Percentiles rank a stretch among this genome's conserved stretches.
These are phyloP conservation scores for Pediacus dermestoides DNA, from an alignment of 2,888 invertebrate genomes.

Conservation along the genomic window DNA sequence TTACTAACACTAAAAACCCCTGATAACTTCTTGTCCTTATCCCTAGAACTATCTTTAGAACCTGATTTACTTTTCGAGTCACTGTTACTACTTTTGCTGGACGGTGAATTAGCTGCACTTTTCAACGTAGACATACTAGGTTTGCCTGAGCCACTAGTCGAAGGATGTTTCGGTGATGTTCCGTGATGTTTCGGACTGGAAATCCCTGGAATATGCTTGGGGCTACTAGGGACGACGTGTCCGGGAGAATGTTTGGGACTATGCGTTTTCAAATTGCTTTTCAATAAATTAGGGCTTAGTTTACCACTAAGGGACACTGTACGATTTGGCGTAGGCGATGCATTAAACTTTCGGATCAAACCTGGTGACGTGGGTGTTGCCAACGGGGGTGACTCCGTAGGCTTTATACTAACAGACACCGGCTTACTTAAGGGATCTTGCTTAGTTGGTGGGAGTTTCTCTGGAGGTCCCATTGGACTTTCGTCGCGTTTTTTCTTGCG, in stretches of 20 bases:
- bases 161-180: constrained; percentile 71
- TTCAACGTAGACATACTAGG: constrained; percentile 86
- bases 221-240: constrained; percentile 64
- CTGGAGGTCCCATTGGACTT: constrained; percentile 78
- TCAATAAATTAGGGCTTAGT: constrained; percentile 56
- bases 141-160: constrained; percentile 70
- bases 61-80: constrained; percentile 43
- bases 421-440: constrained; percentile 70
- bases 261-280: constrained; percentile 54
- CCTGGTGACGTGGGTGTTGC: constrained; percentile 62
- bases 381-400: constrained; percentile 57
- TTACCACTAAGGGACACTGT: constrained; percentile 62
- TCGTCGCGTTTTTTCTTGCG: constrained; percentile 74
- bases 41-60: constrained; percentile 21
- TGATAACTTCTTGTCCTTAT: constrained; percentile 36
- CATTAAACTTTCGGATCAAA: constrained; percentile 65
- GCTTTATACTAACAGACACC: constrained; percentile 71
- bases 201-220: constrained; percentile 63
- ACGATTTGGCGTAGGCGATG: constrained; percentile 67
- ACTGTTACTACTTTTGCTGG: constrained; percentile 56
- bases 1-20: constrained; percentile 29
- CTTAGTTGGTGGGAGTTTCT: constrained; percentile 61
- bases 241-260: constrained; percentile 75
- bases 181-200: constrained; percentile 77
- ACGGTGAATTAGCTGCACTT: constrained; percentile 71